Base-by-base conservation (phyloP, 2,888 invertebrate species). In the Orthosia cruda region DNA sequence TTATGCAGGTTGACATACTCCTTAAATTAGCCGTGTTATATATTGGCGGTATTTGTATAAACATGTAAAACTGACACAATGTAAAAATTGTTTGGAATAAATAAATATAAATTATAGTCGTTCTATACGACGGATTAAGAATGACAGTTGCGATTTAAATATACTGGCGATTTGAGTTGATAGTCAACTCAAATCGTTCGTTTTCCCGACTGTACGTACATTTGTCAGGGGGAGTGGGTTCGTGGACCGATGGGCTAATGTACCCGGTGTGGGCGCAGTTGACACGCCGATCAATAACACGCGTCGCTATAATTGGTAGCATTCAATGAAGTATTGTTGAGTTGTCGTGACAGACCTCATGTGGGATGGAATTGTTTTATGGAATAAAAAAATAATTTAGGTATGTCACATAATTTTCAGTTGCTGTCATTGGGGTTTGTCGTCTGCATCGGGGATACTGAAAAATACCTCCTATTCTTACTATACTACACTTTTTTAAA, bases 271-370 rank as follows among this genome's bases (percentile, higher is more conserved):
- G 92, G 93, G 92, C 85, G 90, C 71, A 82, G 87, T 77, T 86
- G 89, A 91, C 91, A 88, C 87, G 89, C 85, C 89, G 90, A 93
- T 93, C 93, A 91, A 91, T 93, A 92, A 87, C 84, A 82, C 69
- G 77, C 58, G 55, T 75, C 67, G 32, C 92, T 91, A 83, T 91
- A 91, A 84, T 89, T 91, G 93, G 93, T 72, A 84, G 81, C 82
- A 83, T 87, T 89, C 89, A 87, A 87, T 89, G 88, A 87, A 86
- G 83, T 87, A 89, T 89, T 91, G 90, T 90, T 81, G 77, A 74
- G 63, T 15, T 80, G 84, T 84, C 85, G 83, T 76, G 74, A 78
- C 82, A 74, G 23, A 63, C 58, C 52, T 18, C 59, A 78, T 70
- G 85, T 88, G 85, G 85, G 87, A 80, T 11, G 88, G 64, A 71